Base-by-base conservation (phyloP, 2,113 vertebrate species). In the Melanerpes formicivorus region DNA sequence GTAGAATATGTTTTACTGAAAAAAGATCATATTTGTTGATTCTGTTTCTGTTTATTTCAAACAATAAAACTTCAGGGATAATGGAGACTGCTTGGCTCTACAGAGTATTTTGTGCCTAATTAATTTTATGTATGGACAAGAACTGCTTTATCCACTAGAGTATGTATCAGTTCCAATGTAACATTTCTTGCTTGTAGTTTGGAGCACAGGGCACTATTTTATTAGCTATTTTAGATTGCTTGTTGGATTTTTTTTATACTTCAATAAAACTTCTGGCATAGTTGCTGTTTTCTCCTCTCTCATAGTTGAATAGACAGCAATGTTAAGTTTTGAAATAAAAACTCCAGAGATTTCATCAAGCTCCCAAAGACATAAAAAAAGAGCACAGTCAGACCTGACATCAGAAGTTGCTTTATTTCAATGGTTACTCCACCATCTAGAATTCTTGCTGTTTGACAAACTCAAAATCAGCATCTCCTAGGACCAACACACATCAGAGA, bases 71-170 rank as follows among this genome's bases (percentile, higher is more conserved):
- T 15, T 44, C 25, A 9, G 42, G 17, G 58, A 69, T 65, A 75
- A 88, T n/a, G 32, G 40, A 4, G 26, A 70, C 29, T 80, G 50
- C 19, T 70, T 84, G 50, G n/a, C 67, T 58, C 8, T 74, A 64
- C 18, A 54, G 23, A 70, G 56, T 37, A 64, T 88, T 91, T 93
- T 93, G 90, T 90, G 85, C 65, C 25, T 84, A 90, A 95, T 95
- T 94, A 90, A 86, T 86, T 95, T 95, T 90, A 88, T 78, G 65
- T 77, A 64, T 30, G 70, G 62, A 80, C 90, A 93, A 3, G 19
- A 91, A 40, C 66, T 80, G 22, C 44, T 93, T 91, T 94, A 78
- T 88, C 80, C 32, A 25, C 76, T 90, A 94, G 80, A 95, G 94
- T 91, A 93, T 86, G 76, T 59, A 90, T 55, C 56, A 60, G 25